Base-by-base conservation (phyloP, 2,888 invertebrate genomes). In the Tetramorium bicarinatum region DNA sequence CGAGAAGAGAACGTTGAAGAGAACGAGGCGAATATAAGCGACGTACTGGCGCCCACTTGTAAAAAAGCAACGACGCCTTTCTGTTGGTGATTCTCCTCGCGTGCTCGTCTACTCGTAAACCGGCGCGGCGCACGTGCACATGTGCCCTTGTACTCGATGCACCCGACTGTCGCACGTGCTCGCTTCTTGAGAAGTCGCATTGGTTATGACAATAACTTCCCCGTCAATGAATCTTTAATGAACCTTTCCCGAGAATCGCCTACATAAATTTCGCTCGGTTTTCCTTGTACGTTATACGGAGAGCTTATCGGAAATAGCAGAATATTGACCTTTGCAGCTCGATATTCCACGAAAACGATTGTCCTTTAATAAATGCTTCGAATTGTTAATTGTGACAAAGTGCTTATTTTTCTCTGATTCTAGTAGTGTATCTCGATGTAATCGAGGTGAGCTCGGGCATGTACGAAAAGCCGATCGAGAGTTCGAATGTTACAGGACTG, bases 71-170 rank as follows among this genome's bases (percentile, higher is more conserved):
- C 79, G 79, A 44, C 38, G 72, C 25, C 18, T 47, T 34, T 59
- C 71, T 1, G 34, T 47, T 25, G 11, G 21, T 18, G 25, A 71
- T 71, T 59, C 72, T 80, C n/a, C 59, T 79, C 69, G 69, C 59
- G 59, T 25, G n/a, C n/a, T 76, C 76, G 47, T 69, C 67, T 21
- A 21, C 69, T 79, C 72, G 38, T 59, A 72, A 79, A 80, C 34
- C 71, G 34, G 9, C 18, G 34, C 47, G 44, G 11, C 15, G 56
- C 56, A 69, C 56, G 59, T 71, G 18, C 69, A 44, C 38, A 38
- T 41, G 56, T 59, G 62, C 21, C 21, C n/a, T 18, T 79, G 62
- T 21, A 25, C 49, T 8, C 62, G 62, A 38, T 71, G 71, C 56
- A 59, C 56, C 44, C 34, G 79, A 38, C 44, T 25, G 29, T 49